Base-by-base conservation (phyloP, 2,888 invertebrate genomes). In the Sceliomorpha sp. region DNA sequence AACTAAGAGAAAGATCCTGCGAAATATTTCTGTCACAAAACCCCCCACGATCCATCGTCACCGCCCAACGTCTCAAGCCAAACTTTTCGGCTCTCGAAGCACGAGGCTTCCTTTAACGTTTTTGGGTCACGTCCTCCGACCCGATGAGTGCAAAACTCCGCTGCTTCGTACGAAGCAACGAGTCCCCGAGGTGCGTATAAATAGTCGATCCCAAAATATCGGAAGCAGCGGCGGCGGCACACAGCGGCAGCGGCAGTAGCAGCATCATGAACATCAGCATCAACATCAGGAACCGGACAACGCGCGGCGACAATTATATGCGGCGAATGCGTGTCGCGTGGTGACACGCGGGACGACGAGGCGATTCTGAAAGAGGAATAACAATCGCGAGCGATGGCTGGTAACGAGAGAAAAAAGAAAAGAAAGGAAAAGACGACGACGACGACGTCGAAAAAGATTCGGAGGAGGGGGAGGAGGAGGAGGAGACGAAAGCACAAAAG, bases 201-300 rank as follows among this genome's bases (percentile, higher is more conserved):
- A 83, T 83, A 83, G 78, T 69, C 62, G 53, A 70, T 72, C 81
- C 77, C 75, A 77, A 82, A 83, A 82, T 83, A 83, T 71, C 74
- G 67, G 48, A 73, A 70, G 72, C 70, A 42, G 70, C 56, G 62
- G 63, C 69, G 73, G 77, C 70, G 72, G 64, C 75, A 67, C 62
- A 67, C 60, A 66, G 62, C 70, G 51, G 58, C n/a, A n/a, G n/a
- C n/a, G n/a, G n/a, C n/a, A n/a, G n/a, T n/a, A n/a, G n/a, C n/a
- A n/a, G n/a, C n/a, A n/a, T n/a, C n/a, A n/a, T n/a, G n/a, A n/a
- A n/a, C n/a, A n/a, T n/a, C n/a, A n/a, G n/a, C n/a, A n/a, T n/a
- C n/a, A n/a, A n/a, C 62, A 68, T 51, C 51, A 72, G 37, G 58
- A 59, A 44, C 58, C 51, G 73, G 75, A 82, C 79, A 81, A 83